phyloP scores from a whole-genome alignment of 2,113 vertebrate genomes.

The Pardalotus punctatus region DNA sequence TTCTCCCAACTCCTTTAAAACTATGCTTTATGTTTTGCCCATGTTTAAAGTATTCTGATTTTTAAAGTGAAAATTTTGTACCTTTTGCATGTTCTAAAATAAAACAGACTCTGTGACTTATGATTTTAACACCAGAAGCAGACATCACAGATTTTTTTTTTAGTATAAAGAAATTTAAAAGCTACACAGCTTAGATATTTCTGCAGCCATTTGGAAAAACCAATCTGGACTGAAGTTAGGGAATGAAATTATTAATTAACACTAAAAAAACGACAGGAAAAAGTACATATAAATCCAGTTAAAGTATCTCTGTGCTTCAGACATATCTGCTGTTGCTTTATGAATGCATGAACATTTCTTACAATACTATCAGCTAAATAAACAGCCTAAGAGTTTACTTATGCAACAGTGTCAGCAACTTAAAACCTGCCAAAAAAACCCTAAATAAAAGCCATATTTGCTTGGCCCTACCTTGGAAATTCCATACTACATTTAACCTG shows the following conservation, averaged over 20 bases:
- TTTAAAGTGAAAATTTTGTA: neutral
- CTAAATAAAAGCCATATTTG: neutral
- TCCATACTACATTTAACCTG: neutral
- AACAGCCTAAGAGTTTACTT: neutral
- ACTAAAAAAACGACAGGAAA: neutral
- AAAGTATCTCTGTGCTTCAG: neutral
- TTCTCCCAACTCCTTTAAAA: neutral
- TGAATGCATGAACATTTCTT: neutral
- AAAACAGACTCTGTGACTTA: neutral
- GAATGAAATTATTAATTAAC: neutral
- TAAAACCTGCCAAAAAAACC: accelerated
- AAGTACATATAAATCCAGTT: neutral
- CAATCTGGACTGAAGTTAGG: neutral
- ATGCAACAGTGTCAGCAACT: neutral
- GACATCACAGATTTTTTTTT: neutral
- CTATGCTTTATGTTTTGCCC: neutral
- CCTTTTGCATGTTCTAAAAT: neutral
- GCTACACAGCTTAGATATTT: neutral
- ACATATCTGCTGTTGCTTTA: neutral
- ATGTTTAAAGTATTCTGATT: neutral
- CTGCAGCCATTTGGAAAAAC: neutral
- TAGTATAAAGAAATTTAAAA: neutral
- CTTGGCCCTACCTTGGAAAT: neutral
- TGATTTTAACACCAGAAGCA: neutral
- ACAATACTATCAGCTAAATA: neutral